A percentile compares a stretch with the other conserved stretches of the same genome.
These are phyloP conservation scores for Zosterops lateralis DNA, from an alignment of 2,113 vertebrate genomes.

Conservation along the genomic window DNA sequence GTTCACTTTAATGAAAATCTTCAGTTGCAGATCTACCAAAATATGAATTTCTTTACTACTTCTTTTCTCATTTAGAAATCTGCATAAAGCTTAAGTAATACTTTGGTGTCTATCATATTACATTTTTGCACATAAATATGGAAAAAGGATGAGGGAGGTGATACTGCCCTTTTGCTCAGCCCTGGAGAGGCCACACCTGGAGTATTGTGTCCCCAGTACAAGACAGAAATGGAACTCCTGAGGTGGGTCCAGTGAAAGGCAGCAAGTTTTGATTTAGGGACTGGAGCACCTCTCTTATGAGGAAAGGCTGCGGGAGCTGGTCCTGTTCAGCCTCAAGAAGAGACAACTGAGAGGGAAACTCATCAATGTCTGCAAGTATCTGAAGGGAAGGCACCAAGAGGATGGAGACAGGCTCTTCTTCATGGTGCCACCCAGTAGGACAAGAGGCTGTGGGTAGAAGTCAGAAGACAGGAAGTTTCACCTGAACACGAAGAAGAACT, in stretches of 20 bases:
- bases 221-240: not conserved
- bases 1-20: not conserved
- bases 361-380: not conserved
- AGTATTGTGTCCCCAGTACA: not conserved
- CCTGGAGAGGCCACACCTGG: not conserved
- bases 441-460: not conserved
- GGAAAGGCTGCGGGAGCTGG: not conserved
- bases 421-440: not conserved
- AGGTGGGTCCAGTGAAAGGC: fast-evolving
- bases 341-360: not conserved
- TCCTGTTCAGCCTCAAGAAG: not conserved
- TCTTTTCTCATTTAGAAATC: not conserved
- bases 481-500: not conserved
- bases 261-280: not conserved
- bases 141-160: not conserved
- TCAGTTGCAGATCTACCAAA: not conserved
- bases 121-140: not conserved
- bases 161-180: not conserved
- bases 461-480: not conserved
- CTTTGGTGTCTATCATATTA: not conserved
- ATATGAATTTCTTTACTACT: not conserved
- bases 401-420: not conserved
- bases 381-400: not conserved
- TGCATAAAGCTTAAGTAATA: not conserved
- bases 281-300: not conserved